Evolutionary conservation across 1,140 invertebrate genomes (phyloP), one percentile per base, ranked within the genome.

Genomic region (Drosophila santomea): DNA sequence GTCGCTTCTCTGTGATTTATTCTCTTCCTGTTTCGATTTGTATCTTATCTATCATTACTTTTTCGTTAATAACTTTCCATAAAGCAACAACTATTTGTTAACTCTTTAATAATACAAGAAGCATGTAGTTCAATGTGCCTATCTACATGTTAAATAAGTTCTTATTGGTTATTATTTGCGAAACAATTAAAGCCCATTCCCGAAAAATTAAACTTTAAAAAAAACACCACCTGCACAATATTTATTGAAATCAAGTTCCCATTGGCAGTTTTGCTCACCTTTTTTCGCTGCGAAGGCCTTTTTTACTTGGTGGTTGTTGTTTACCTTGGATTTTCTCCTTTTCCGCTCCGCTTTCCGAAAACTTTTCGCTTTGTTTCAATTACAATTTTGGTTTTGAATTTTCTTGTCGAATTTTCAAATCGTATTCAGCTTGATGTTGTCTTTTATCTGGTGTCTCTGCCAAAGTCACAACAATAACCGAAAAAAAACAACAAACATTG

Each of bases 401-500:
- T 43, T 52, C n/a, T 78, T 28, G 66, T 43, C 15, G 17, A 73
- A 52, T 68, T 52, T 48, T 25, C 17, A 69, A 77, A 52, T 58
- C 25, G 17, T 38, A 35, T 63, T 78, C 38, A 25, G 28, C 45
- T 56, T 55, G 48, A 39, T 57, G 48, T 72, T 72, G 66, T 72
- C 66, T 72, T 72, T 71, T 72, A 41, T 72, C 20, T 72, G 68
- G 52, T 72, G 68, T 72, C 68, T 72, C 68, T 72, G 68, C 68
- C 68, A 72, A 51, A 72, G 54, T 71, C 68, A 72, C 68, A 71
- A 72, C 66, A 72, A 71, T 72, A 72, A 72, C 68, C 68, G 52
- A 72, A 72, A 72, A 72, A 72, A 72, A 72, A 76, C 61, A 75
- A 61, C 55, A 71, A 72, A 72, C 68, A 72, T 71, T 72, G 48